A percentile compares a stretch with the other conserved stretches of the same genome.
Conservation (phyloP, 2,113 vertebrate species). For the Glareola pratincola region DNA sequence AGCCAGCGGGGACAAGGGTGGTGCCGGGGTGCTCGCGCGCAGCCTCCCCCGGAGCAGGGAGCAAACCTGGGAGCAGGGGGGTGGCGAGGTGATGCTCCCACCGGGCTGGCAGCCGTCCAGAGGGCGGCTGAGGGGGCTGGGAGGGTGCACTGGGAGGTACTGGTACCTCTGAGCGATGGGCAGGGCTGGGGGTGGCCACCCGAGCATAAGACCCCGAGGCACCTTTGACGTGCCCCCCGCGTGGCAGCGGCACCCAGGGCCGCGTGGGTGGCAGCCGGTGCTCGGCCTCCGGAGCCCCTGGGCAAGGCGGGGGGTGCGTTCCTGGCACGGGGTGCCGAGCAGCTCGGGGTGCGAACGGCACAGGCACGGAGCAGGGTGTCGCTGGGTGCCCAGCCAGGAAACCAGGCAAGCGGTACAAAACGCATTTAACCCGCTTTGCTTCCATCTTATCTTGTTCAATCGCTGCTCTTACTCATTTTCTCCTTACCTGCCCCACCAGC, state of each 20-base stretch:
- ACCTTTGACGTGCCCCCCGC: rapidly evolving
- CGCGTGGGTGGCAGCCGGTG: rapidly evolving
- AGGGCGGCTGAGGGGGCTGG: neutral
- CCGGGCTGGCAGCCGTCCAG: rapidly evolving
- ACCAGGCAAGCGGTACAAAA: rapidly evolving
- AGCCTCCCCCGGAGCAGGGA: neutral
- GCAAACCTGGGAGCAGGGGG: rapidly evolving
- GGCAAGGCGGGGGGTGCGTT: neutral
- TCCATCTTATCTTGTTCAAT: neutral
- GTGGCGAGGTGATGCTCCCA: neutral
- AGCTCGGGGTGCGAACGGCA: rapidly evolving
- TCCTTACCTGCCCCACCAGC: neutral
- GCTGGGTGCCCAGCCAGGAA: rapidly evolving
- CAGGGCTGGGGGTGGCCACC: neutral
- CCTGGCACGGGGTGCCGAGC: neutral
- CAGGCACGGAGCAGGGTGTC: neutral
- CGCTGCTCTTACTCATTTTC: neutral
- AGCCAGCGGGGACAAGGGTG: neutral
- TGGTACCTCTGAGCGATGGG: neutral
- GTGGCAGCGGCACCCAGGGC: neutral
- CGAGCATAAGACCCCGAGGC: rapidly evolving
- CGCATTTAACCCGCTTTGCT: rapidly evolving
- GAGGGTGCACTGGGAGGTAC: neutral
- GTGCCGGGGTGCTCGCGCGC: rapidly evolving
- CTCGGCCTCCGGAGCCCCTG: neutral